Evolutionary conservation across 2,888 invertebrate species (phyloP).

Genomic region (Allophyes oxyacanthae): DNA sequence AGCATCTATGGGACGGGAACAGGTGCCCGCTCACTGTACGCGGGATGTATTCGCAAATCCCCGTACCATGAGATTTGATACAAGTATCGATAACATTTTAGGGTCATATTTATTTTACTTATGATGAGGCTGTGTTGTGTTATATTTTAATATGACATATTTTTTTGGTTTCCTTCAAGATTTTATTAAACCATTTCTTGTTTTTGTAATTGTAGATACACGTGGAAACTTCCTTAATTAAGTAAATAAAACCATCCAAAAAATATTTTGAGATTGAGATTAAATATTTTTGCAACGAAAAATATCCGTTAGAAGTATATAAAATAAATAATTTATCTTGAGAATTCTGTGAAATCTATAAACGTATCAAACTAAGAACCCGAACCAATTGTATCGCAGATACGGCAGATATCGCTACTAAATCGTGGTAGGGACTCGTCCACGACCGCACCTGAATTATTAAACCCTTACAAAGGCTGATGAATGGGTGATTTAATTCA

Average conservation of each 20-base stretch:
- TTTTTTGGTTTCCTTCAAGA: too few relatives aligned
- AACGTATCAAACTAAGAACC: conserved; percentile 6
- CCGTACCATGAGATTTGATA: conserved; percentile 1
- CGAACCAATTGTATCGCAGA: conserved; percentile 2
- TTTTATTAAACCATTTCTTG: too few relatives aligned
- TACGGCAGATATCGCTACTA: conserved; percentile 23
- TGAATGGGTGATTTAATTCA: conserved; percentile 67
- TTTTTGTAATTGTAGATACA: too few relatives aligned
- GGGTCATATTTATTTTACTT: too few relatives aligned
- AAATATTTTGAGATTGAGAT: too few relatives aligned
- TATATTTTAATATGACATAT: too few relatives aligned
- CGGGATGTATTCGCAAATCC: conserved; percentile 53
- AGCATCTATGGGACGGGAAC: conserved; percentile 64
- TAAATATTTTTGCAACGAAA: too few relatives aligned
- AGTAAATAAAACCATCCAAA: too few relatives aligned
- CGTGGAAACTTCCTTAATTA: too few relatives aligned
- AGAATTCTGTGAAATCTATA: not conserved
- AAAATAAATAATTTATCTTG: too few relatives aligned
- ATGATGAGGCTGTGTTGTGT: too few relatives aligned
- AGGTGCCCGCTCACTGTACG: conserved; percentile 48
- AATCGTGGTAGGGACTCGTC: conserved; percentile 54
- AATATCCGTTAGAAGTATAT: too few relatives aligned
- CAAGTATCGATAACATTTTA: not conserved
- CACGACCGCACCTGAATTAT: conserved; percentile 76
- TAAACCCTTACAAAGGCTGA: conserved; percentile 76